Base-by-base conservation (phyloP, 2,888 invertebrate species). In the Dilophus febrilis region DNA sequence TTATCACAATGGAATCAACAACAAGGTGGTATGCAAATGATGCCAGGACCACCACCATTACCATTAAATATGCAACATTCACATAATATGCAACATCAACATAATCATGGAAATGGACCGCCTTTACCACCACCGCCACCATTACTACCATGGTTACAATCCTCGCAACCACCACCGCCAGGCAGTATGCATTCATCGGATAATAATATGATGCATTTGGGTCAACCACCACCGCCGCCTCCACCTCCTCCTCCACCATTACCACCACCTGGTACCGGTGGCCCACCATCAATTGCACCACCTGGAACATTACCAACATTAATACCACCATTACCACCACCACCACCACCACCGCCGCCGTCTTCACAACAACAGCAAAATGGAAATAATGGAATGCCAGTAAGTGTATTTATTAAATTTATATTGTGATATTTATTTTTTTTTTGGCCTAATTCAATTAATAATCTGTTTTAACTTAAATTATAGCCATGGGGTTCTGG, bases 141-240 rank as follows among this genome's bases (percentile, higher is more conserved):
- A 34, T 13, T 12, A 12, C 3, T 18, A 12, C 26, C 37, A 31
- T 34, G 34, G 34, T 7, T 34, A 19, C 57, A 57, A 13, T 36
- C 36, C 3, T 29, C 16, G 2, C 42, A 42, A 11, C 44, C 41
- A 43, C 70, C 69, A 42, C 66, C 65, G 5, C 69, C 68, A 17
- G 67, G 68, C 38, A 68, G 63, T 45, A 59, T 65, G 53, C 67
- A 68, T 40, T 63, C 66, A 36, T 58, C 65, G 22, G 66, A 66
- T 66, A 11, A 69, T 68, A 1, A 69, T 66, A 34, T 65, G 68
- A 7, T n/a, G n/a, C n/a, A n/a, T n/a, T n/a, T n/a, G n/a, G 61
- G 57, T 40, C 64, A 61, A 40, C 68, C 67, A 13, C 67, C 68
- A 26, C 50, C 66, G 16, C 65, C 70, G 61, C 68, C 70, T 2